Evolutionary conservation across 2,888 invertebrate species (phyloP).

Genomic region (Nemapogon koenigi): DNA sequence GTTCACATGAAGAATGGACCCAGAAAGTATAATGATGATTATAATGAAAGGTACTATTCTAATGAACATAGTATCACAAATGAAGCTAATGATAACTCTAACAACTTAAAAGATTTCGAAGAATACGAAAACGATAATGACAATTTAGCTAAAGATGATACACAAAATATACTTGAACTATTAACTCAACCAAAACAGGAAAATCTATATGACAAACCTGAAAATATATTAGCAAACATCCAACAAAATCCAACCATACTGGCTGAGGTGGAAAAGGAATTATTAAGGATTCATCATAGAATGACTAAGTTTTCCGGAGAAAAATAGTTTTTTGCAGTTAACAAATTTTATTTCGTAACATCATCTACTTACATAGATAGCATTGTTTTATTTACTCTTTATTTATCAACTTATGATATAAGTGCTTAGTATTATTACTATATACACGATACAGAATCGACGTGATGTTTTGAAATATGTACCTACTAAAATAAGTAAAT

Average conservation of each 20-base stretch:
- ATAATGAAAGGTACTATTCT: conserved; percentile 19
- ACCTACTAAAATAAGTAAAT: too few species aligned
- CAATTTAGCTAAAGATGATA: neutral
- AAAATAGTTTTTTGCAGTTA: neutral
- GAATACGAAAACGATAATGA: neutral
- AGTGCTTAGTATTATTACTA: too few species aligned
- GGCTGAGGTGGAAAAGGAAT: conserved; percentile 36
- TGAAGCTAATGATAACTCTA: neutral
- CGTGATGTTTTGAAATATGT: too few species aligned
- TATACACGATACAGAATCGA: too few species aligned
- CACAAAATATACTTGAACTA: neutral
- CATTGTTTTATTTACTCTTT: too few species aligned
- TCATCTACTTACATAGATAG: too few species aligned
- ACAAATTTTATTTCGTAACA: too few species aligned
- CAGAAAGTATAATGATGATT: conserved; percentile 58
- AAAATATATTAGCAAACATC: conserved; percentile 1
- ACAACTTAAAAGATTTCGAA: neutral
- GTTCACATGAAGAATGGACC: conserved; percentile 65
- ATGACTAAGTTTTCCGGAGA: conserved; percentile 11
- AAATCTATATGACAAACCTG: too few species aligned
- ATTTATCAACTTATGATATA: too few species aligned
- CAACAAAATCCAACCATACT: conserved; percentile 24
- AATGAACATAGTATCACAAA: neutral
- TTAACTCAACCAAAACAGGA: neutral
- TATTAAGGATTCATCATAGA: conserved; percentile 41